Base-by-base conservation (phyloP, 2,797 vertebrate species). In the Cyprinodon diabolis region DNA sequence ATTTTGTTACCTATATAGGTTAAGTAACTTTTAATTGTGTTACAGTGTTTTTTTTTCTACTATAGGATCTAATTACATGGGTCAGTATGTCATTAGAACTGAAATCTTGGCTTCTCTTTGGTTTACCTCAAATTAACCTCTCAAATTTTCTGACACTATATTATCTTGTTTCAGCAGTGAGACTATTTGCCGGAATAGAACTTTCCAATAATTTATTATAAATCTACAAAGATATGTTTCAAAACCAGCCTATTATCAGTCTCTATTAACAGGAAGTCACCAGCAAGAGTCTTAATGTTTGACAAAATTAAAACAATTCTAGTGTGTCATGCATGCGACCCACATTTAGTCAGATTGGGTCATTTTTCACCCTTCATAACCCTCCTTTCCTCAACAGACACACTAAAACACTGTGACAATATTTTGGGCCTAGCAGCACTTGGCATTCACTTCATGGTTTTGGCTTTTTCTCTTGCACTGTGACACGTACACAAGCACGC, bases 401-500 rank as follows among this genome's bases (percentile, higher is more conserved):
- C 54, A 76, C 73, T 66, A 69, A 74, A 68, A 72, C 62, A 80
- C 63, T 82, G 71, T 75, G 43, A 66, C 9, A 62, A 17, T 55
- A 86, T 86, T 91, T 81, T 89, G 85, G 84, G 87, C 86, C 68
- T 78, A 90, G 79, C 89, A 86, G 85, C 85, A 90, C 83, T 92
- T 95, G 95, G 94, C 95, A 93, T 86, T 83, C 77, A 92, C 91
- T 93, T 93, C 93, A 93, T 89, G 91, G 89, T 87, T 92, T 93
- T 94, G 90, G 92, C 92, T 92, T 66, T 65, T 75, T 89, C 88
- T 86, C 85, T 87, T 90, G 89, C 83, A 86, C 87, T 86, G 77
- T 81, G 69, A 82, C 75, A 81, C 62, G 77, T 21, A 72, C 85
- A 84, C 81, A 83, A 54, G 75, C 78, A 75, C 68, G 74, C 30